Percentiles rank a stretch among this genome's conserved stretches.
Conservation (phyloP, 2,797 vertebrate genomes). For the Lindbergichthys nudifrons region DNA sequence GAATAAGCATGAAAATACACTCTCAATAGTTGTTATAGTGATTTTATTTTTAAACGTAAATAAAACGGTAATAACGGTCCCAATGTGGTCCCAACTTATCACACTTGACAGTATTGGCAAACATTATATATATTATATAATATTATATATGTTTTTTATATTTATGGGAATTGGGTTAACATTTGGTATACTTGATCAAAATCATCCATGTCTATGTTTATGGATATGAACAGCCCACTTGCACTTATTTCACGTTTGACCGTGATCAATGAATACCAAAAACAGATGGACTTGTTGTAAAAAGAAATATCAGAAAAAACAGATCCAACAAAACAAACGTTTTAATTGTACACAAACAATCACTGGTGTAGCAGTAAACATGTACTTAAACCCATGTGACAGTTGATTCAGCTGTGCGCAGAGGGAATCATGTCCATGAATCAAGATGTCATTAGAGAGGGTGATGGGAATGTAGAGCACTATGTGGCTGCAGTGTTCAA, state of each 20-base stretch:
- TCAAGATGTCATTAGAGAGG: conserved; percentile 2
- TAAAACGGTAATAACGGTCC: too few species aligned
- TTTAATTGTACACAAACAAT: conserved; percentile 57
- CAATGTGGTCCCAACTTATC: too few species aligned
- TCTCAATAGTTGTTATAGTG: too few species aligned
- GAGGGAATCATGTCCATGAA: conserved; percentile 15
- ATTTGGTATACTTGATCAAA: background rate
- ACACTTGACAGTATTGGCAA: too few species aligned
- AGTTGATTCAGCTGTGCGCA: conserved; percentile 2
- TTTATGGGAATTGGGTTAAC: too few species aligned
- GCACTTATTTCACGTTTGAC: background rate
- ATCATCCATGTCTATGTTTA: background rate
- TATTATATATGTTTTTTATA: too few species aligned
- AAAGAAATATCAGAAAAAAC: background rate
- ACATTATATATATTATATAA: too few species aligned
- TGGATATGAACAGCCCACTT: background rate
- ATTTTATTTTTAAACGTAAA: too few species aligned
- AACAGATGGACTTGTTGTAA: background rate
- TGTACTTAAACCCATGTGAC: conserved; percentile 5
- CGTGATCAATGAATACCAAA: too few species aligned
- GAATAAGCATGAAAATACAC: too few species aligned
- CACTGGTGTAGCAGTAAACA: conserved; percentile 18
- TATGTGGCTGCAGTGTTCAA: background rate
- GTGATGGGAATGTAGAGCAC: conserved; percentile 46
- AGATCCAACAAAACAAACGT: conserved; percentile 21